Percentiles rank a stretch among this genome's conserved stretches.
Evolutionary conservation across 1,140 invertebrate species (phyloP).

Genomic region (Acromyrmex echinatior): DNA sequence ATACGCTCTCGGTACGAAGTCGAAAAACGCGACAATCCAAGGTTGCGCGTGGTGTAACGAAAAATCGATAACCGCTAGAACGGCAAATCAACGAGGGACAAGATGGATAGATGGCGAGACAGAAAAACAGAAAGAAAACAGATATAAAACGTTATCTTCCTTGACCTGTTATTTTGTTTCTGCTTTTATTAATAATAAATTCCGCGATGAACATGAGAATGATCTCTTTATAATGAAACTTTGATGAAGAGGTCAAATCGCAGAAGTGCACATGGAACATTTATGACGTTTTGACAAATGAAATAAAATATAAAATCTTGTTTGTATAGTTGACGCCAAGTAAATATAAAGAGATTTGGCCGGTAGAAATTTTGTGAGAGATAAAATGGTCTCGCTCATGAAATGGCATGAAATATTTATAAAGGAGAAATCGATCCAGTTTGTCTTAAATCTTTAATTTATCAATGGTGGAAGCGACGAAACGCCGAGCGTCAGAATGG

Average conservation of each 20-base stretch:
- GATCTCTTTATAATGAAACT: not conserved
- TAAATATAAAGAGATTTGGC: not conserved
- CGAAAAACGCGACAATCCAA: conserved; percentile 60
- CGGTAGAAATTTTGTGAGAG: not conserved
- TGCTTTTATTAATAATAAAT: not conserved
- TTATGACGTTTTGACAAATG: not conserved
- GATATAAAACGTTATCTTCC: not conserved
- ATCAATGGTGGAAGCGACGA: conserved; percentile 6
- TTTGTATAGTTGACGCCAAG: not conserved
- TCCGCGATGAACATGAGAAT: not conserved
- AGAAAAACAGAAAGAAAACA: not conserved
- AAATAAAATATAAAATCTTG: not conserved
- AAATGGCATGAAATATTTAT: conserved; percentile 6
- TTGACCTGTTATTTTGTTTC: too few relatives aligned
- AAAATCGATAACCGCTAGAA: conserved; percentile 67
- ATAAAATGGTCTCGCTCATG: not conserved
- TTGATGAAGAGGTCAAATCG: not conserved
- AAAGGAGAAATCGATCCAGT: not conserved
- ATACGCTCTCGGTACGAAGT: not conserved
- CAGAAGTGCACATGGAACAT: not conserved
- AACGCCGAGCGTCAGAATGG: not conserved
- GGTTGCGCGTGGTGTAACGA: conserved; percentile 66
- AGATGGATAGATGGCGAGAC: not conserved
- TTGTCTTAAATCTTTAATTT: not conserved
- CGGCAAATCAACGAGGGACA: not conserved